phyloP scores from a whole-genome alignment of 2,888 invertebrate species.

The Onchidella celtica region DNA sequence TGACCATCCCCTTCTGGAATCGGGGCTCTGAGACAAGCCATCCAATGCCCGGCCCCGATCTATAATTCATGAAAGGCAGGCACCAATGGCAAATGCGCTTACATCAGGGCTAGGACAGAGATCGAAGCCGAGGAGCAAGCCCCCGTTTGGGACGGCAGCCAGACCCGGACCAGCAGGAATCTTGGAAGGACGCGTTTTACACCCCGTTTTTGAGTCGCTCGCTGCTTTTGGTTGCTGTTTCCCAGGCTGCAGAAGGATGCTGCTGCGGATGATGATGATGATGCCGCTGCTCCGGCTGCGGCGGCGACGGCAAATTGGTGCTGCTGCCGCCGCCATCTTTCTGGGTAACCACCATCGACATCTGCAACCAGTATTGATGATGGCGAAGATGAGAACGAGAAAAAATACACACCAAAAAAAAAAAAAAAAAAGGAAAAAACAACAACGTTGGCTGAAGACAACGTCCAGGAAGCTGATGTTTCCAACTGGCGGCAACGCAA shows the following conservation, averaged over 20 bases:
- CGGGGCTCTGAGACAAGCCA: slow-evolving; percentile 22
- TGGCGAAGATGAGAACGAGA: too few species aligned
- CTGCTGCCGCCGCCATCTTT: not conserved
- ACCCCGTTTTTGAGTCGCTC: not conserved
- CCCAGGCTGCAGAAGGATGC: too few species aligned
- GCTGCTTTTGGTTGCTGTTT: too few species aligned
- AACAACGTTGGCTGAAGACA: too few species aligned
- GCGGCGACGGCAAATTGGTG: not conserved
- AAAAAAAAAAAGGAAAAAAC: too few species aligned
- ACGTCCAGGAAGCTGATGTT: too few species aligned
- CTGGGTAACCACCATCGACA: too few species aligned
- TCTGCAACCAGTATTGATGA: too few species aligned
- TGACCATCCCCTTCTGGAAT: slow-evolving; percentile 36
- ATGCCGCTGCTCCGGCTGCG: not conserved
- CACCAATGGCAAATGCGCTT: slow-evolving; percentile 38
- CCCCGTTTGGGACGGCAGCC: slow-evolving; percentile 24
- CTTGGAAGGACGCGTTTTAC: slow-evolving; percentile 13
- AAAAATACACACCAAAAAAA: too few species aligned
- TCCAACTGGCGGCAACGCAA: too few species aligned
- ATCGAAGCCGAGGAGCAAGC: slow-evolving; percentile 33
- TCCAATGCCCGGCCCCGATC: slow-evolving; percentile 42
- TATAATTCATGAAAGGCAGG: slow-evolving; percentile 34
- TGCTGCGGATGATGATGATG: not conserved
- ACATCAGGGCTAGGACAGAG: slow-evolving; percentile 17
- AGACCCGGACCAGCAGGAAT: slow-evolving; percentile 5